These are phyloP conservation scores for Sclerurus mexicanus DNA, from an alignment of 2,113 vertebrate species.

Conservation along the genomic window DNA sequence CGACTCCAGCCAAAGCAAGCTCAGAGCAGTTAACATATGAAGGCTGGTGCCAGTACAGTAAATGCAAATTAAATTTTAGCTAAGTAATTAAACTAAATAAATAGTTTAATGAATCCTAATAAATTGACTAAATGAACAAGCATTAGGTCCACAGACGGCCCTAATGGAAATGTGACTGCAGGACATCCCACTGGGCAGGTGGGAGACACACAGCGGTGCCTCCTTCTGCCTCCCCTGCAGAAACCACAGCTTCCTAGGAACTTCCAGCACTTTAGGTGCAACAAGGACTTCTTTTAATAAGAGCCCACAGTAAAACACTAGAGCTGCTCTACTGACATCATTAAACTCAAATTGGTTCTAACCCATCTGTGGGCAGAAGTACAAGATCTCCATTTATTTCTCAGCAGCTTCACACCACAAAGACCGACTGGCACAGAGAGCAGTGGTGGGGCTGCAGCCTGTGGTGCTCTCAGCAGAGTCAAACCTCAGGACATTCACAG, in stretches of 20 bases:
- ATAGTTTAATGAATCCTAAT: neutral
- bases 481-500: accelerated
- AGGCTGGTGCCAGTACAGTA: neutral
- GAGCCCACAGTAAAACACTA: neutral
- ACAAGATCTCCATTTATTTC: neutral
- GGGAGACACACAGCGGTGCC: neutral
- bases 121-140: neutral
- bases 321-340: neutral
- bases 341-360: neutral
- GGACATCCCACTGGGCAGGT: neutral
- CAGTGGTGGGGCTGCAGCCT: neutral
- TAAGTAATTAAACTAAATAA: neutral
- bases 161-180: neutral
- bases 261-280: neutral
- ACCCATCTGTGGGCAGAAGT: neutral
- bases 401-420: neutral
- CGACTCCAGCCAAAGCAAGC: neutral
- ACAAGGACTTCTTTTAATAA: neutral
- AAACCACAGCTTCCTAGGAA: neutral
- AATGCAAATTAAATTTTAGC: neutral
- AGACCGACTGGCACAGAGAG: accelerated
- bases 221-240: neutral
- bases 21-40: accelerated
- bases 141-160: neutral
- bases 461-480: neutral